Evolutionary conservation across 2,888 invertebrate genomes (phyloP).

Genomic region (Druceiella hillmani): DNA sequence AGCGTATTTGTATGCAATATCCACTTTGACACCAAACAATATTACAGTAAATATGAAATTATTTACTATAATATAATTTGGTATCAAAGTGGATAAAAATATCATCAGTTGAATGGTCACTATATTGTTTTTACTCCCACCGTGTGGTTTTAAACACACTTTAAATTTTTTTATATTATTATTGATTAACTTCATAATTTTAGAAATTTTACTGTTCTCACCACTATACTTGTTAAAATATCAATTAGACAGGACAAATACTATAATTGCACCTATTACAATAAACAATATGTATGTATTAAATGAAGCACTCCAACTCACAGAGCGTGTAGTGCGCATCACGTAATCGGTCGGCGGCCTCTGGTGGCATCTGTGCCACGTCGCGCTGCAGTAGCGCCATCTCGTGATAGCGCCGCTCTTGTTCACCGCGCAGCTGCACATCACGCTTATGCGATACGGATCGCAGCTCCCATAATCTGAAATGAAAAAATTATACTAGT

Average conservation of each 20-base stretch:
- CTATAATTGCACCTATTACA: neutral
- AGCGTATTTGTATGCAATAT: too few relatives aligned
- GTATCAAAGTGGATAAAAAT: too few relatives aligned
- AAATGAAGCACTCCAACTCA: slow-evolving; percentile 45
- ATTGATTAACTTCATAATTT: too few relatives aligned
- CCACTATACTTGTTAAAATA: slow-evolving; percentile 3
- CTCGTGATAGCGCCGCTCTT: slow-evolving; percentile 69
- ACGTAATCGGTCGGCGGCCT: slow-evolving; percentile 65
- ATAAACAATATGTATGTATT: neutral
- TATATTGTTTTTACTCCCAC: too few relatives aligned
- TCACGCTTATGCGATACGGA: slow-evolving; percentile 70
- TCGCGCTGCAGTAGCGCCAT: slow-evolving; percentile 69
- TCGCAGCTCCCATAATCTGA: slow-evolving; percentile 68
- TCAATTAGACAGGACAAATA: neutral
- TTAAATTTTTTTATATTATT: too few relatives aligned
- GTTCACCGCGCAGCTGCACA: slow-evolving; percentile 68
- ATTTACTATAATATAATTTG: too few relatives aligned
- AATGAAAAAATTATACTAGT: slow-evolving; percentile 22
- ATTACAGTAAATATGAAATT: too few relatives aligned
- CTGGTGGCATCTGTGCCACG: slow-evolving; percentile 65
- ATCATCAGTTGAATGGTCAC: too few relatives aligned
- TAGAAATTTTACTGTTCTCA: slow-evolving; percentile 5
- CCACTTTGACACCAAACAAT: too few relatives aligned
- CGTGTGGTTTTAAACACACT: too few relatives aligned
- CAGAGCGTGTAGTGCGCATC: slow-evolving; percentile 72